Percentiles rank a stretch among this genome's conserved stretches.
These are phyloP conservation scores for Pseudomyrmex dendroicus DNA, from an alignment of 1,140 invertebrate species.

Conservation along the genomic window DNA sequence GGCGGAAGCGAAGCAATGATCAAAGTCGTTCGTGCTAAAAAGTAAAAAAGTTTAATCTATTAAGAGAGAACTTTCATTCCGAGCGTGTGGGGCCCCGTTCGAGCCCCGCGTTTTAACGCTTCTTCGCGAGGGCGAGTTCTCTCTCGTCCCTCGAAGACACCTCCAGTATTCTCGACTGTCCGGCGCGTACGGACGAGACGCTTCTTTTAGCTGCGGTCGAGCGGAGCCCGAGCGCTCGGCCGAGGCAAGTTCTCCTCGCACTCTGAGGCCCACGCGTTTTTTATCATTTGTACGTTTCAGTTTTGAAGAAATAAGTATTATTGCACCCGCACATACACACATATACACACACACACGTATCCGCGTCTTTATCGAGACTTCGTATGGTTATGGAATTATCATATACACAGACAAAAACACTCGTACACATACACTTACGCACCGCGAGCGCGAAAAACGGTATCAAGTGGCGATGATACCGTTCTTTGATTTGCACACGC, in stretches of 20 bases:
- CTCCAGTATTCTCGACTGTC: conserved; percentile 63
- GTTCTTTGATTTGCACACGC: conserved; percentile 29
- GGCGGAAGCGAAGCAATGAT: conserved; percentile 57
- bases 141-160: conserved; percentile 27
- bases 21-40: conserved; percentile 48
- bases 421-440: neutral
- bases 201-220: conserved; percentile 47
- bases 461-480: conserved; percentile 2
- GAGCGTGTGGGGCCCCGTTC: conserved; percentile 15
- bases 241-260: conserved; percentile 14
- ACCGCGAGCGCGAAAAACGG: conserved; percentile 34
- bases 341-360: conserved; percentile 7
- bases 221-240: conserved; percentile 20
- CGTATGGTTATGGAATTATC: conserved; percentile 43
- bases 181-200: conserved; percentile 30
- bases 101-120: conserved; percentile 36
- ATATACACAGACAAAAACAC: conserved; percentile 4
- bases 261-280: conserved; percentile 61
- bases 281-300: conserved; percentile 76
- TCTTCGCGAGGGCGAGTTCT: conserved; percentile 3
- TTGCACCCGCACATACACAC: conserved; percentile 49
- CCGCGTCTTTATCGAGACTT: conserved; percentile 24
- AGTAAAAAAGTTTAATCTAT: neutral
- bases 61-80: neutral
- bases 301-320: conserved; percentile 70